Conservation (phyloP, 1,140 invertebrate species). For the Dufourea novaeangliae region DNA sequence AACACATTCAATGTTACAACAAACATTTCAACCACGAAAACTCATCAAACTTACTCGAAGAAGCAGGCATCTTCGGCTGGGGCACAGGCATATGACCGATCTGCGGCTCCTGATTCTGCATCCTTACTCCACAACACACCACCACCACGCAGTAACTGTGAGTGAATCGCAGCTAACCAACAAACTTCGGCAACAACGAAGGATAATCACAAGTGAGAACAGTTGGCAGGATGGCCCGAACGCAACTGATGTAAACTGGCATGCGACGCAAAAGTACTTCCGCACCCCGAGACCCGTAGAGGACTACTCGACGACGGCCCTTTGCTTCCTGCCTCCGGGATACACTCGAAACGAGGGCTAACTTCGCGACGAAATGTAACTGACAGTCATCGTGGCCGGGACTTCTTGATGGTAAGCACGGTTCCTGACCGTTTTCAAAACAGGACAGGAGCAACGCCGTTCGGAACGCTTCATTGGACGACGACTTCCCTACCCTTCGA, state of each 20-base stretch:
- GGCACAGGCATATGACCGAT: slow-evolving; percentile 63
- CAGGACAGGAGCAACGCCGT: slow-evolving; percentile 17
- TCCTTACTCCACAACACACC: slow-evolving; percentile 50
- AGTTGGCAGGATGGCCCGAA: neutral
- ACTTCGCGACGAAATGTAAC: slow-evolving; percentile 69
- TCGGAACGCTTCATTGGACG: slow-evolving; percentile 62
- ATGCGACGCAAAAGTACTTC: neutral
- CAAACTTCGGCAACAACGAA: neutral
- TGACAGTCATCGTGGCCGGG: slow-evolving; percentile 69
- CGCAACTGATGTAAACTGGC: neutral
- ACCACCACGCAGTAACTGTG: neutral
- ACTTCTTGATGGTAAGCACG: slow-evolving; percentile 69
- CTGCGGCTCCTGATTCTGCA: slow-evolving; percentile 69
- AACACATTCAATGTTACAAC: too few species aligned
- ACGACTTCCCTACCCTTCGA: slow-evolving; percentile 67
- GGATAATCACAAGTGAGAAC: neutral
- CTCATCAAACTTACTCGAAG: slow-evolving; percentile 72
- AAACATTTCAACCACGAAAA: neutral
- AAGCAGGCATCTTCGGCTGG: slow-evolving; percentile 68
- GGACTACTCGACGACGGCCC: slow-evolving; percentile 7
- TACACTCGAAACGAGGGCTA: slow-evolving; percentile 32
- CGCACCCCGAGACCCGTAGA: neutral
- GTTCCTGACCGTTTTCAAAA: slow-evolving; percentile 60
- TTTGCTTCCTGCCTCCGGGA: slow-evolving; percentile 11
- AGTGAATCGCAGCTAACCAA: neutral